Percentiles rank a stretch among this genome's conserved stretches.
Evolutionary conservation across 2,888 invertebrate species (phyloP).

Genomic region (Seladonia tumulorum): DNA sequence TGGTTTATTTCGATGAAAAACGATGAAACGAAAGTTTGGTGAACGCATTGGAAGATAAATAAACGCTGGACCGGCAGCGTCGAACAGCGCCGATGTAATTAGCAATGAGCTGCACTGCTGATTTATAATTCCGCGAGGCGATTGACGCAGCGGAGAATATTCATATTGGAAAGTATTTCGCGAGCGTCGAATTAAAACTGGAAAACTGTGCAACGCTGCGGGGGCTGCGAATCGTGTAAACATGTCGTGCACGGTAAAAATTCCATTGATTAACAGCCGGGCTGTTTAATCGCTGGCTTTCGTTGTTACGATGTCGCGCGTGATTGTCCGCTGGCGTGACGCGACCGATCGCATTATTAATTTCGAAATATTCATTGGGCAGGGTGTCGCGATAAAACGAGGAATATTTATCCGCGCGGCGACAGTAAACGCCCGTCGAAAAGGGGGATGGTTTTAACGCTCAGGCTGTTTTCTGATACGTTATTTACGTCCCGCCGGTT

Average conservation of each 20-base stretch:
- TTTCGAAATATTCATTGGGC: conserved; percentile 40
- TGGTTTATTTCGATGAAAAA: neutral
- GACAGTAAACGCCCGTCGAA: conserved; percentile 15
- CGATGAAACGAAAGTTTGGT: neutral
- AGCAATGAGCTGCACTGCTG: neutral
- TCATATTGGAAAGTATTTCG: neutral
- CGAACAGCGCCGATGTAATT: neutral
- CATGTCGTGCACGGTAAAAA: neutral
- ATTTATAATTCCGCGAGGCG: neutral
- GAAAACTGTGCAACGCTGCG: neutral
- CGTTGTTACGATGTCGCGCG: neutral
- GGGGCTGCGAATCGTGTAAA: neutral
- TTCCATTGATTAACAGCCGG: neutral
- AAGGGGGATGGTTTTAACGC: neutral
- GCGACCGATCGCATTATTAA: conserved; percentile 20
- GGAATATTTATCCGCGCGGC: conserved; percentile 13
- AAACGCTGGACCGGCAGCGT: neutral
- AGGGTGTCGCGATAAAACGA: conserved; percentile 15
- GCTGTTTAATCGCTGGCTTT: neutral
- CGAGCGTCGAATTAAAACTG: neutral
- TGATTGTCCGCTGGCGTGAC: conserved; percentile 5
- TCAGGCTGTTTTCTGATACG: conserved; percentile 31
- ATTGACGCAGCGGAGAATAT: neutral
- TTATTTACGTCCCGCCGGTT: conserved; percentile 50
- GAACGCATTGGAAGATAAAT: neutral